Percentiles rank a stretch among this genome's conserved stretches.
These are phyloP conservation scores for Toxotes jaculatrix DNA, from an alignment of 2,113 vertebrate genomes.

Conservation along the genomic window DNA sequence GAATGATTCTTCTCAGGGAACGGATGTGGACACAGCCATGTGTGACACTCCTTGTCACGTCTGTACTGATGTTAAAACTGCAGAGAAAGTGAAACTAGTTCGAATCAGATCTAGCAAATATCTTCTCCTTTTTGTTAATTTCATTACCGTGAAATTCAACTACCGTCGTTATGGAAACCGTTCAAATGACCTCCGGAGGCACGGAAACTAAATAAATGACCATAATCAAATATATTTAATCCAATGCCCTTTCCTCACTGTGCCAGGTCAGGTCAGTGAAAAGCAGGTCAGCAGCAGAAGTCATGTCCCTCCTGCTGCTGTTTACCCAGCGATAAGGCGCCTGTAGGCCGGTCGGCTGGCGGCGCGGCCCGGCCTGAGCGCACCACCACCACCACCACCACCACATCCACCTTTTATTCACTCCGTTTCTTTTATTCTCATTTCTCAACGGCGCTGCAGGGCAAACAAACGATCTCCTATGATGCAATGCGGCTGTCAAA, in stretches of 20 bases:
- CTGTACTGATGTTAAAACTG: not conserved
- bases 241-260: not conserved
- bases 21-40: conserved; percentile 28
- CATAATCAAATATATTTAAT: conserved; percentile 3
- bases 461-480: conserved; percentile 40
- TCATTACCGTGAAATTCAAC: conserved; percentile 4
- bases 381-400: not conserved
- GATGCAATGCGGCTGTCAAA: conserved; percentile 60
- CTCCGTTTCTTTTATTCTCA: not conserved
- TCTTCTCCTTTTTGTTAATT: conserved; percentile 9
- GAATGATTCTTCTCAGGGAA: conserved; percentile 20
- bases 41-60: not conserved
- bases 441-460: conserved; percentile 20
- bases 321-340: conserved; percentile 48
- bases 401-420: conserved; percentile 33
- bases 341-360: not conserved
- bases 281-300: conserved; percentile 7
- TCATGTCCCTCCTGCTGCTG: not conserved
- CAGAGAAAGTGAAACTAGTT: conserved; percentile 6
- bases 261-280: not conserved
- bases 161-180: conserved; percentile 4
- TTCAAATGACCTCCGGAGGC: not conserved
- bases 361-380: not conserved
- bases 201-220: not conserved
- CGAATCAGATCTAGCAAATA: conserved; percentile 15